A percentile compares a stretch with the other conserved stretches of the same genome.
phyloP scores from a whole-genome alignment of 2,797 vertebrate species.

The Ctenopoma multispine region DNA sequence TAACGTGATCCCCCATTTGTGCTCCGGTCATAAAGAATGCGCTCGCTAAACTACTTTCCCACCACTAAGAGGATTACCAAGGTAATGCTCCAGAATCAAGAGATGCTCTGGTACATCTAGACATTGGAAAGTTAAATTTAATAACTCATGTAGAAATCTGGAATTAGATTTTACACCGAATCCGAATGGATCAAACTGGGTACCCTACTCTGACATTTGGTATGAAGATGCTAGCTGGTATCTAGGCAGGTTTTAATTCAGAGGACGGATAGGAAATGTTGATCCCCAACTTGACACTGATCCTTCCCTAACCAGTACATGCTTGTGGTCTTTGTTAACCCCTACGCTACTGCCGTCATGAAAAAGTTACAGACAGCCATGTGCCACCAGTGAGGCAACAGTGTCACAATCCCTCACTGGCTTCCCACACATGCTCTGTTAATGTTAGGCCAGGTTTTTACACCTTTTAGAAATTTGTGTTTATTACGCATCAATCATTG shows the following conservation, averaged over 20 bases:
- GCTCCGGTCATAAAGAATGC: slow-evolving; percentile 83
- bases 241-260: neutral
- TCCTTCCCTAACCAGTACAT: neutral
- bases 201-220: slow-evolving; percentile 1
- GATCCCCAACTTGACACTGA: neutral
- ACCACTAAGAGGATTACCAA: slow-evolving; percentile 87
- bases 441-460: neutral
- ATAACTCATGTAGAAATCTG: slow-evolving; percentile 69
- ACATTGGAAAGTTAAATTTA: slow-evolving; percentile 69
- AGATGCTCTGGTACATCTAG: slow-evolving; percentile 78
- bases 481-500: neutral
- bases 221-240: slow-evolving; percentile 12
- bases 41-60: slow-evolving; percentile 84
- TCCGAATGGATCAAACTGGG: slow-evolving; percentile 31
- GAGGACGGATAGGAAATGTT: neutral
- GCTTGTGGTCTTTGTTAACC: neutral
- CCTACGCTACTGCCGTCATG: neutral
- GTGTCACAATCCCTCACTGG: neutral
- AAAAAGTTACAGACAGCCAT: too few species aligned
- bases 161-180: slow-evolving; percentile 39
- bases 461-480: neutral
- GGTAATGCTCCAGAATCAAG: slow-evolving; percentile 82
- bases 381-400: neutral
- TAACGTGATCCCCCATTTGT: slow-evolving; percentile 81
- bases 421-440: neutral